These are phyloP conservation scores for Melinaea menophilus DNA, from an alignment of 2,888 invertebrate genomes.

Conservation along the genomic window DNA sequence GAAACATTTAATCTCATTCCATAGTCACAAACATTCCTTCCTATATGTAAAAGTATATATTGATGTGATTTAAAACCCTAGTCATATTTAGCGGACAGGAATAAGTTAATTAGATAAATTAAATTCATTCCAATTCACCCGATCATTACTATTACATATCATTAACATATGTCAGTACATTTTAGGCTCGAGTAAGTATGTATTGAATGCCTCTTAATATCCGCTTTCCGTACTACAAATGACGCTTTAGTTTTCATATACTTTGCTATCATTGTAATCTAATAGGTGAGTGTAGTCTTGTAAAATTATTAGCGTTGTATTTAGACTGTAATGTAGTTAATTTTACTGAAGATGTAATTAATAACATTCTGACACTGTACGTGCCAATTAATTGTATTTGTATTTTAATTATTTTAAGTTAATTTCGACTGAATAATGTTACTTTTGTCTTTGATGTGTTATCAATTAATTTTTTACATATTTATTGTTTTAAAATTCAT, in stretches of 20 bases:
- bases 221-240: constrained; percentile 2
- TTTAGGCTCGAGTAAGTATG: not conserved
- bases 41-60: constrained; percentile 8
- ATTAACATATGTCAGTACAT: constrained; percentile 12
- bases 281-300: not conserved
- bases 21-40: constrained; percentile 4
- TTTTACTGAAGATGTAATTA: constrained; percentile 22
- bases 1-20: not conserved
- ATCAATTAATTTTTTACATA: constrained; percentile 10
- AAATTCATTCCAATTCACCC: not conserved
- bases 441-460: constrained; percentile 23
- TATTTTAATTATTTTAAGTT: constrained; percentile 32
- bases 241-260: not conserved
- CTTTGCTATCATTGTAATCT: not conserved
- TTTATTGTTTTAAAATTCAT: constrained; percentile 3
- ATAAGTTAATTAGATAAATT: not conserved
- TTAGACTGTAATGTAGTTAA: not conserved
- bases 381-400: constrained; percentile 31
- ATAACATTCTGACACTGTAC: constrained; percentile 26
- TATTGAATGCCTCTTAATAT: not conserved
- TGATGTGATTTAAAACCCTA: constrained; percentile 34
- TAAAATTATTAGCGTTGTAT: not conserved
- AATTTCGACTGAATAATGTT: constrained; percentile 38
- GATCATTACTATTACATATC: constrained; percentile 18
- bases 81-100: constrained; percentile 34